These are phyloP conservation scores for Grus americana DNA, from an alignment of 2,113 vertebrate species.

Conservation along the genomic window DNA sequence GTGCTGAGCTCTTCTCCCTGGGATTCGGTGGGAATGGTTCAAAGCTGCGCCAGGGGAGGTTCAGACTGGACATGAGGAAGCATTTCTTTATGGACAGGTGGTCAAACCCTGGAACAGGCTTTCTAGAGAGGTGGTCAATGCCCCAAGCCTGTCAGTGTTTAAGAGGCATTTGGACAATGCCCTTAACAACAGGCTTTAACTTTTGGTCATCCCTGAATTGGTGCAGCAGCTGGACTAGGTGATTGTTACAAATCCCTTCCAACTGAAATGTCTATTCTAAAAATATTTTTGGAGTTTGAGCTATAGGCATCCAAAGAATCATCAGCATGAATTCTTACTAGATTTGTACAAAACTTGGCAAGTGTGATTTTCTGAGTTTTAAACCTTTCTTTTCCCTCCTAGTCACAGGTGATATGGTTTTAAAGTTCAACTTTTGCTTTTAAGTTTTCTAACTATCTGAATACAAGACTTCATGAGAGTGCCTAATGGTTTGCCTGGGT, in stretches of 20 bases:
- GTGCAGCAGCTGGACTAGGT: not conserved
- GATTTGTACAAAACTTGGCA: not conserved
- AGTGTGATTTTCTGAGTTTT: not conserved
- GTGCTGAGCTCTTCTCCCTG: too few relatives aligned
- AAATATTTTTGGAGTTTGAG: not conserved
- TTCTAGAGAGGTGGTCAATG: not conserved
- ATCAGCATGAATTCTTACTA: not conserved
- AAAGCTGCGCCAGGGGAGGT: accelerated
- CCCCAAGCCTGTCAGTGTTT: not conserved
- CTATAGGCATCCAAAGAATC: not conserved
- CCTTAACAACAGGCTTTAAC: not conserved
- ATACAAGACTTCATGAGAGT: not conserved
- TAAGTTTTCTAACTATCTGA: not conserved
- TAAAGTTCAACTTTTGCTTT: not conserved
- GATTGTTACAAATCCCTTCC: not conserved
- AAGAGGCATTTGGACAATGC: not conserved
- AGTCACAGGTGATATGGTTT: not conserved
- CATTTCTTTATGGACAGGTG: not conserved
- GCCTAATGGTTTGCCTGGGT: not conserved
- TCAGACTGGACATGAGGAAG: not conserved
- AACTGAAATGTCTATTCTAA: not conserved
- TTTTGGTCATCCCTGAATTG: not conserved
- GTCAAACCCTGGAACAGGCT: not conserved
- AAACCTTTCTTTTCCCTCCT: not conserved
- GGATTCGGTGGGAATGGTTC: not conserved